Evolutionary conservation across 35 echinoderm and acorn worm species (phyloP), one percentile per base, ranked within the genome.

Genomic region (Patiria miniata): DNA sequence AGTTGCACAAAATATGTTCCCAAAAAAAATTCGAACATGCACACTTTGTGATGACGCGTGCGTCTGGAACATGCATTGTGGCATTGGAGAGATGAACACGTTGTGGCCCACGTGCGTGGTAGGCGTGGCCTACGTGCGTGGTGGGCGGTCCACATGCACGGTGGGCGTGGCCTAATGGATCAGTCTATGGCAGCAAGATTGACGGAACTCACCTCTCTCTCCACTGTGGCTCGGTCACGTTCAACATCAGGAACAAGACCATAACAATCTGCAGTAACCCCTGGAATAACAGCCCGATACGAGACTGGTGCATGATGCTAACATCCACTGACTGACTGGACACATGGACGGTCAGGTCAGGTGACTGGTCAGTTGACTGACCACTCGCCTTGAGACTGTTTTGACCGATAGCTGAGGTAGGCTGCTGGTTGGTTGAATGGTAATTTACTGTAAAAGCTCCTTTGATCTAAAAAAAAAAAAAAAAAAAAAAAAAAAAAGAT

Each of bases 181-280:
- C 42, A 47, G 42, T 4, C 42, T 12, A 47, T 47, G 4, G 12
- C 12, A 12, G 42, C 42, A 6, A 47, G 42, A 47, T 47, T 47
- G 4, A 12, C 4, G 28, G 21, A 80, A 78, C 89, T 50, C 59
- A 99, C 96, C 86, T 91, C 38, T 99, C 93, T 61, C 87, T 92
- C 93, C 93, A 92, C 55, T 94, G 88, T 22, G 96, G 78, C 83
- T 91, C 92, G 2, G 91, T 95, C 2, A 94, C 96, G 39, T 87
- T 99, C 57, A 99, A 77, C 92, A 99, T 99, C 1, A 99, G 54
- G 68, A 99, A 99, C 44, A 95, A 92, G 5, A 93, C 96, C 6
- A 93, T 92, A 7, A 86, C 14, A 23, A 99, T 92, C 77, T 99
- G 96, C 1, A 99, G 90, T 15, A 68, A 68, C 19, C 92, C 96